These are phyloP conservation scores for Drosophila formosana DNA, from an alignment of 2,888 invertebrate species.

Conservation along the genomic window DNA sequence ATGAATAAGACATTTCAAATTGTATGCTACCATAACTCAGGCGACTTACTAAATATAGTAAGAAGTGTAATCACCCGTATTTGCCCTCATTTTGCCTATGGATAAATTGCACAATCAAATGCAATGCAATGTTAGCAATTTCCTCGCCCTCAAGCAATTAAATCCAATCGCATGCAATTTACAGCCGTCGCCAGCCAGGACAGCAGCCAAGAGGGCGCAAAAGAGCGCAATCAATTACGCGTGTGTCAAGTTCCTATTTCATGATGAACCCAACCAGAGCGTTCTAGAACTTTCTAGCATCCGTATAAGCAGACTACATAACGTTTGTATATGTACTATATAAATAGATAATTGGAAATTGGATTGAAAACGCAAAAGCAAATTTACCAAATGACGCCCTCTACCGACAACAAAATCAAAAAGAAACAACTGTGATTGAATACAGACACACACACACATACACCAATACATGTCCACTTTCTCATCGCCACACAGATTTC, in stretches of 20 bases:
- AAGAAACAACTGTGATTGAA: slow-evolving; percentile 40
- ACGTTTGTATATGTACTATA: not conserved
- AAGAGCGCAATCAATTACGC: slow-evolving; percentile 41
- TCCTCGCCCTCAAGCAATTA: slow-evolving; percentile 43
- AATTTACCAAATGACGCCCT: slow-evolving; percentile 38
- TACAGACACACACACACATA: slow-evolving; percentile 4
- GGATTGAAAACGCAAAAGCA: slow-evolving; percentile 21
- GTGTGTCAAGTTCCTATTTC: slow-evolving; percentile 48
- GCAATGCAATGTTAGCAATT: slow-evolving; percentile 8
- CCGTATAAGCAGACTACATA: not conserved
- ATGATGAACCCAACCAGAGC: slow-evolving; percentile 35
- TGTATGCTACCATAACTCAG: slow-evolving; percentile 9
- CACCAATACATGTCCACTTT: not conserved
- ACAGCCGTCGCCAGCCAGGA: slow-evolving; percentile 11
- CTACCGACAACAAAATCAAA: slow-evolving; percentile 22
- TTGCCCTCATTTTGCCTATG: slow-evolving; percentile 1
- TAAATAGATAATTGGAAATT: slow-evolving; percentile 32
- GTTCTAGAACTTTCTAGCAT: slow-evolving; percentile 40
- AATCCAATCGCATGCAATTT: slow-evolving; percentile 58
- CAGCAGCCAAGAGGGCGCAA: slow-evolving; percentile 19
- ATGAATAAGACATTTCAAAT: slow-evolving; percentile 27
- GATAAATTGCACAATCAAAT: slow-evolving; percentile 40
- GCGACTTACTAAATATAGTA: not conserved
- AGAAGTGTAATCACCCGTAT: not conserved
- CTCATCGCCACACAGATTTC: slow-evolving; percentile 9